A percentile compares a stretch with the other conserved stretches of the same genome.
phyloP scores from a whole-genome alignment of 2,113 vertebrate genomes.

The Amazona vittata region DNA sequence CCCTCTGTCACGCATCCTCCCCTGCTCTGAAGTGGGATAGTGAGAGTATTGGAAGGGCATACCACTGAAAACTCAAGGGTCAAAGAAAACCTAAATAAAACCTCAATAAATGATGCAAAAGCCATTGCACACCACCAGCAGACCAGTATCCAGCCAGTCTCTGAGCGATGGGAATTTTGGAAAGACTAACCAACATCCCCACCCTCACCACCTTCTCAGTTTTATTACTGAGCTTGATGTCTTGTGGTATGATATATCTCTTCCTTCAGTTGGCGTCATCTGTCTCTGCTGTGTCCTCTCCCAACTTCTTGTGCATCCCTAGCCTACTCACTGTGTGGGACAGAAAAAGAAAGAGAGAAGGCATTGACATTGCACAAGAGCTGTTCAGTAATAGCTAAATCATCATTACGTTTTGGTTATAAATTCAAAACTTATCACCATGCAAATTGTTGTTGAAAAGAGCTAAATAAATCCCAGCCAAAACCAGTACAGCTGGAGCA shows the following conservation, averaged over 20 bases:
- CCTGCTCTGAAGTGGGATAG: neutral
- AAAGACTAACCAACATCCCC: neutral
- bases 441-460: neutral
- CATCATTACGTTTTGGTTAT: neutral
- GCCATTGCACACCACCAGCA: neutral
- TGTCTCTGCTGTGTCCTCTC: neutral
- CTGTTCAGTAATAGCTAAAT: neutral
- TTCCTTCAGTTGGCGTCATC: neutral
- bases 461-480: neutral
- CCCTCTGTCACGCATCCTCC: fast-evolving
- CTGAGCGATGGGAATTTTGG: neutral
- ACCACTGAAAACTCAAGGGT: neutral
- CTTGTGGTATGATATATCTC: neutral
- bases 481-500: neutral
- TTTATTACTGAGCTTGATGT: neutral
- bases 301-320: neutral
- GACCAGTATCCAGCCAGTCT: neutral
- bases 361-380: neutral
- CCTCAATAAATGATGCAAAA: neutral
- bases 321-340: neutral
- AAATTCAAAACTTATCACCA: neutral
- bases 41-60: neutral
- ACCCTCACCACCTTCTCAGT: fast-evolving
- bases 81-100: neutral
- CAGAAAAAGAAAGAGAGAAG: neutral